phyloP scores from a whole-genome alignment of 2,888 invertebrate species.

The Meloe dianella region DNA sequence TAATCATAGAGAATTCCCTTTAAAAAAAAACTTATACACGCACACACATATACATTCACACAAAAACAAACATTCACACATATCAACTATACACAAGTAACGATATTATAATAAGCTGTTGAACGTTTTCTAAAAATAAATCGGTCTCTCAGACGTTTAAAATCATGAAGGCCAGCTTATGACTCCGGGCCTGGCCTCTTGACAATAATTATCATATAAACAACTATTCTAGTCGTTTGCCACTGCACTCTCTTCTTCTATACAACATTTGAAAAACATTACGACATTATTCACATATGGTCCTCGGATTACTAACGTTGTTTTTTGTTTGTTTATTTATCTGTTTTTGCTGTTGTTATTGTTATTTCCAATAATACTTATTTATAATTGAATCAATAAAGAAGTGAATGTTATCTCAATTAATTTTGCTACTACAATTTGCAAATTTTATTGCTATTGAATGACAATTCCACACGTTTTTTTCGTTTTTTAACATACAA shows the following conservation, averaged over 20 bases:
- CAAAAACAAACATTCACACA: constrained; percentile 22
- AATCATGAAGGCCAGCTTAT: constrained; percentile 52
- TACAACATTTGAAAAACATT: neutral
- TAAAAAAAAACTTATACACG: neutral
- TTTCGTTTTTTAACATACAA: neutral
- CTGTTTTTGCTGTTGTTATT: too few relatives aligned
- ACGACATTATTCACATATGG: constrained; percentile 6
- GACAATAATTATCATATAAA: constrained; percentile 20
- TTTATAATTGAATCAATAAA: neutral
- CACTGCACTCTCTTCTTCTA: neutral
- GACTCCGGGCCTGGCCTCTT: constrained; percentile 41
- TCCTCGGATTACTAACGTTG: neutral
- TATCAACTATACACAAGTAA: constrained; percentile 24
- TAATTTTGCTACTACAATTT: neutral
- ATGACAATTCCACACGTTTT: neutral
- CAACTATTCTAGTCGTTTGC: constrained; percentile 7
- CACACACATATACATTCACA: constrained; percentile 3
- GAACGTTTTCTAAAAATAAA: constrained; percentile 50
- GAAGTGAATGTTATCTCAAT: neutral
- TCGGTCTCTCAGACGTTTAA: constrained; percentile 51
- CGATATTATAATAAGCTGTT: constrained; percentile 50
- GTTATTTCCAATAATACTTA: neutral
- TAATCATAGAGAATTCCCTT: neutral
- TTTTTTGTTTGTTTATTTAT: neutral
- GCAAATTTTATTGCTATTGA: neutral